Base-by-base conservation (phyloP, 2,113 vertebrate genomes). In the Mesembrinibis cayennensis region DNA sequence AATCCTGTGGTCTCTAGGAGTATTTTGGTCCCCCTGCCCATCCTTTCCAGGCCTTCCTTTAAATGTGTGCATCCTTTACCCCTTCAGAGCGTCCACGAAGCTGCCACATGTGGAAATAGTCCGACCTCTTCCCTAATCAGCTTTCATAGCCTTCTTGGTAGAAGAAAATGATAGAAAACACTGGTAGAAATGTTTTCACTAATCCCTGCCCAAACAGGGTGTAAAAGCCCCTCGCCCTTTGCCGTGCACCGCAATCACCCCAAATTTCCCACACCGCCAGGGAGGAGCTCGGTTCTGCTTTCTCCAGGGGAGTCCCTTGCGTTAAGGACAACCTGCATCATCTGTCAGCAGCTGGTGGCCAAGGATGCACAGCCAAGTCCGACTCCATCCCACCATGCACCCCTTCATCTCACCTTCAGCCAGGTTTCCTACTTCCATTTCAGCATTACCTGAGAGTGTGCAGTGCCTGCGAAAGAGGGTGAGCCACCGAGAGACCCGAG, bases 401-500 rank as follows among this genome's bases (percentile, higher is more conserved):
- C 23, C 69, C 32, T 47, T 42, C 58, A 5, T 13, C 59, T 25
- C 40, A 18, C 58, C 56, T 29, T 29, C 40, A 34, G 13, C 6
- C 5, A 29, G 80, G n/a, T 17, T 52, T 36, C 59, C 66, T 42
- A 3, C 34, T 20, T 32, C 56, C 44, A 8, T 38, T 23, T 18
- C 45, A 11, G 45, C 21, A 26, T 62, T 25, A 29, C 66, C 47
- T 16, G 22, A 17, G 42, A 8, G 32, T 2, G 6, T 3, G 27
- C 21, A 4, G 5, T 10, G 36, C 77, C 26, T 27, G 1, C 6
- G 79, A 9, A 11, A n/a, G 11, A 49, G 13, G 25, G 56, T 27
- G 78, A 34, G 0, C 30, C 4, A 4, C n/a, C 3, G 6, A 29
- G 23, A 66, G 6, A 34, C 58, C 58, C 0, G 1, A 63, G 3